A percentile compares a stretch with the other conserved stretches of the same genome.
Evolutionary conservation across 2,113 vertebrate genomes (phyloP).

Genomic region (Naja naja): DNA sequence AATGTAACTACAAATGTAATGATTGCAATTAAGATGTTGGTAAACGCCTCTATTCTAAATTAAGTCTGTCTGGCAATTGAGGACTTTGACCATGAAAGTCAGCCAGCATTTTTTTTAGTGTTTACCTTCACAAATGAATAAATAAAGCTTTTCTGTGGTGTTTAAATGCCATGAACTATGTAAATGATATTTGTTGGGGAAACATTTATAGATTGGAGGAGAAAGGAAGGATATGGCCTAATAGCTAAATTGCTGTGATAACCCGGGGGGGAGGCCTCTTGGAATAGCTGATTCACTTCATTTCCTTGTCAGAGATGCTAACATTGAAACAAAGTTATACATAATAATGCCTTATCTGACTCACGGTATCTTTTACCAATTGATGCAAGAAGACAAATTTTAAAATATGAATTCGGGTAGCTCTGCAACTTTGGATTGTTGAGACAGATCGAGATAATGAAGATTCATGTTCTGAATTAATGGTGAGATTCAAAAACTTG

Average conservation of each 20-base stretch:
- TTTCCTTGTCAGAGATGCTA: slow-evolving; percentile 29
- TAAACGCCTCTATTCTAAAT: slow-evolving; percentile 36
- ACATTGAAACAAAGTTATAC: slow-evolving; percentile 14
- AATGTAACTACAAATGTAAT: slow-evolving; percentile 35
- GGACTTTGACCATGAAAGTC: slow-evolving; percentile 21
- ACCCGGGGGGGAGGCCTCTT: slow-evolving; percentile 26
- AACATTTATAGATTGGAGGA: slow-evolving; percentile 14
- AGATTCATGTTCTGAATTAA: not conserved
- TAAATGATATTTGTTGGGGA: slow-evolving; percentile 36
- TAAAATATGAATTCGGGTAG: not conserved
- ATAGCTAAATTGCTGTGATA: slow-evolving; percentile 35
- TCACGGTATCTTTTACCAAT: slow-evolving; percentile 30
- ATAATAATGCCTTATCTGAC: not conserved
- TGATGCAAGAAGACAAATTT: slow-evolving; percentile 20
- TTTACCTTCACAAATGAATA: slow-evolving; percentile 3
- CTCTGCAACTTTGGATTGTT: slow-evolving; percentile 11
- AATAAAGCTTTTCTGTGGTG: slow-evolving; percentile 33
- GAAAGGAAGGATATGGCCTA: slow-evolving; percentile 29
- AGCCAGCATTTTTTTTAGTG: not conserved
- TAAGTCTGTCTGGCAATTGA: slow-evolving; percentile 31
- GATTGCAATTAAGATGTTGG: slow-evolving; percentile 28
- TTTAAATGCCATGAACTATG: slow-evolving; percentile 13
- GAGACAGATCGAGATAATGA: not conserved
- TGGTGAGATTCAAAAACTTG: not conserved
- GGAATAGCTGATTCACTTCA: slow-evolving; percentile 25